phyloP scores from a whole-genome alignment of 2,888 invertebrate species.

The Thumatha senex region DNA sequence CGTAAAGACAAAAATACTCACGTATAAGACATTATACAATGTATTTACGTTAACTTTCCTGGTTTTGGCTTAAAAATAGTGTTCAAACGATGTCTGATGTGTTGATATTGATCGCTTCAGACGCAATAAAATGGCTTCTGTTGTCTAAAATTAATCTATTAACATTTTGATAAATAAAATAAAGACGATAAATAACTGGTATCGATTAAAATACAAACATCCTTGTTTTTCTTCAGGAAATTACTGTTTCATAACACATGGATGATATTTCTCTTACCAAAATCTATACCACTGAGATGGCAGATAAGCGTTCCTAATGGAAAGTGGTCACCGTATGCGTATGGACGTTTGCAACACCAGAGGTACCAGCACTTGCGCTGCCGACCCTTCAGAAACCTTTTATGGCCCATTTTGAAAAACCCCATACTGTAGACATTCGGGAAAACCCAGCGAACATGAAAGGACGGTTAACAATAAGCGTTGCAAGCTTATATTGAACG shows the following conservation, averaged over 20 bases:
- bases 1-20: slow-evolving; percentile 37
- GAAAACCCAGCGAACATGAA: too few species aligned
- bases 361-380: too few species aligned
- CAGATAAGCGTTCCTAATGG: too few species aligned
- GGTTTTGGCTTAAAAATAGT: slow-evolving; percentile 19
- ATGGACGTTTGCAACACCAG: too few species aligned
- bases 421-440: too few species aligned
- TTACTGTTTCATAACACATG: not conserved
- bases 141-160: not conserved
- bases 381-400: too few species aligned
- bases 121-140: slow-evolving; percentile 1
- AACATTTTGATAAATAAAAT: slow-evolving; percentile 6
- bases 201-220: not conserved
- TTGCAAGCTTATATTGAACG: too few species aligned
- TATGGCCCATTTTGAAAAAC: too few species aligned
- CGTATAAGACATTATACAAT: slow-evolving; percentile 27
- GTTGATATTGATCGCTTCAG: slow-evolving; percentile 1
- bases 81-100: slow-evolving; percentile 14
- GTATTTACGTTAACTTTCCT: slow-evolving; percentile 32
- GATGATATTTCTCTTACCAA: too few species aligned
- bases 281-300: too few species aligned
- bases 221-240: not conserved
- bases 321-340: too few species aligned
- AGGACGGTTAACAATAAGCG: too few species aligned
- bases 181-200: not conserved